Evolutionary conservation across 2,888 invertebrate species (phyloP).

Genomic region (Drosophila kambysellisi): DNA sequence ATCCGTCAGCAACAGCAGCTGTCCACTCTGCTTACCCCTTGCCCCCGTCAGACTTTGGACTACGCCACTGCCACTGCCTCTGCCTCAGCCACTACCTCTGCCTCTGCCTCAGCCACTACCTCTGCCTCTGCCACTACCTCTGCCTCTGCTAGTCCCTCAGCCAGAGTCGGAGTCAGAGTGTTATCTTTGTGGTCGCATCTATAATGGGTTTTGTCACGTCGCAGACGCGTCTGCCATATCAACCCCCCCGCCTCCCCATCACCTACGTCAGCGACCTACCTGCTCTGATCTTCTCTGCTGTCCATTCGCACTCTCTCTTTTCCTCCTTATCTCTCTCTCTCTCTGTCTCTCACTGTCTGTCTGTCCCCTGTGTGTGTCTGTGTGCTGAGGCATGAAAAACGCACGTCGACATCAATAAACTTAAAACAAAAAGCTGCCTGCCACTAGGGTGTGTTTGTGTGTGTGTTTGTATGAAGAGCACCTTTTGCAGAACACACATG

Average conservation of each 20-base stretch:
- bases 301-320: slow-evolving; percentile 13
- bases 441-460: background rate
- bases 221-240: slow-evolving; percentile 69
- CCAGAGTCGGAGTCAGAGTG: slow-evolving; percentile 58
- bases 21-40: slow-evolving; percentile 3
- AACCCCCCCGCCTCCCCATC: background rate
- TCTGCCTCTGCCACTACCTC: slow-evolving; percentile 16
- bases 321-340: background rate
- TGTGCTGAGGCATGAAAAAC: slow-evolving; percentile 79
- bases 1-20: slow-evolving; percentile 35
- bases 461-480: background rate
- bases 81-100: slow-evolving; percentile 4
- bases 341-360: slow-evolving; percentile 43
- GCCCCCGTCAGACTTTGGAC: background rate
- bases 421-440: slow-evolving; percentile 69
- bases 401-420: slow-evolving; percentile 77
- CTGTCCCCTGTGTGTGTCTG: slow-evolving; percentile 36
- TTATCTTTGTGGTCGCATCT: slow-evolving; percentile 82
- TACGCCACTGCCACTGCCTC: background rate
- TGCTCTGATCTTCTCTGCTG: slow-evolving; percentile 16
- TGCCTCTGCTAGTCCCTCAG: slow-evolving; percentile 41
- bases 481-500: slow-evolving; percentile 11
- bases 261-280: background rate
- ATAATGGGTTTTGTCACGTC: slow-evolving; percentile 85
- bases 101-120: slow-evolving; percentile 9